Percentiles rank a stretch among this genome's conserved stretches.
Evolutionary conservation across 2,888 invertebrate species (phyloP).

Genomic region (Perithous albicinctus): DNA sequence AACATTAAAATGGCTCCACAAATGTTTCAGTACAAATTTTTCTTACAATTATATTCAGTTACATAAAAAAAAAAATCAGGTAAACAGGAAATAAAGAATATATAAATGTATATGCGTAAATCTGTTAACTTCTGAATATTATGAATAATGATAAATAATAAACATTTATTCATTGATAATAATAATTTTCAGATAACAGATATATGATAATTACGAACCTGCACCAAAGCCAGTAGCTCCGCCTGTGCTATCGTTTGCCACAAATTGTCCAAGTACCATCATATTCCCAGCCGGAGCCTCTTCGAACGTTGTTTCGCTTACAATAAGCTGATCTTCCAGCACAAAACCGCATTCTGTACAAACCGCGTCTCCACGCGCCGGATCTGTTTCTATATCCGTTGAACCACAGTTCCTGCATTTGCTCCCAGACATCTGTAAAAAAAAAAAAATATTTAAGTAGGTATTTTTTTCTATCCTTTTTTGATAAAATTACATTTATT

Average conservation of each 20-base stretch:
- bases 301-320: conserved; percentile 98
- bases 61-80: too few species aligned
- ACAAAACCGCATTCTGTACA: conserved; percentile 99
- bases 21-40: too few species aligned
- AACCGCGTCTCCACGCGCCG: conserved; percentile 97
- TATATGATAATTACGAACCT: conserved; percentile 84
- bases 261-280: conserved; percentile 96
- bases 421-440: conserved; percentile 86
- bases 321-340: conserved; percentile 97
- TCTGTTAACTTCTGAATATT: too few species aligned
- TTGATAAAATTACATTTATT: not conserved
- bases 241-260: conserved; percentile 94
- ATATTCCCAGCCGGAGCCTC: conserved; percentile 95
- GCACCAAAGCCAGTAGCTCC: conserved; percentile 93
- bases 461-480: too few species aligned
- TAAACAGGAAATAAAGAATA: too few species aligned
- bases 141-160: too few species aligned
- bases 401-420: conserved; percentile 95
- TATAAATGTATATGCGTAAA: too few species aligned
- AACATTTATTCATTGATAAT: too few species aligned
- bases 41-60: too few species aligned
- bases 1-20: too few species aligned
- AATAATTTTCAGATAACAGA: too few species aligned
- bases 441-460: too few species aligned
- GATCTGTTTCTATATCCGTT: conserved; percentile 97